phyloP scores from a whole-genome alignment of 2,113 vertebrate species.

The Probosciger aterrimus region DNA sequence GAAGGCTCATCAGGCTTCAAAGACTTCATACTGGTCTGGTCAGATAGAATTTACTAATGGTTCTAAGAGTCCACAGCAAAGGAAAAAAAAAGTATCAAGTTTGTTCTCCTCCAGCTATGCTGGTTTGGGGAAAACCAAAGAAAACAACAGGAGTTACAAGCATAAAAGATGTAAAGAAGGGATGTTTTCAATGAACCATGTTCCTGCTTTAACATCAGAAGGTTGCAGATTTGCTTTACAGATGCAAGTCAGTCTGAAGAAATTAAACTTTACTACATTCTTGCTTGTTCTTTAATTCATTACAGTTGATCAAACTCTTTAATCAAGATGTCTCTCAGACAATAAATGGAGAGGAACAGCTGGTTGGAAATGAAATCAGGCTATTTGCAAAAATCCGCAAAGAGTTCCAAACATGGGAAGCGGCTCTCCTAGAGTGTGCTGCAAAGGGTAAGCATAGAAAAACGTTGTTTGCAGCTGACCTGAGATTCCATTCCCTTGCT shows the following conservation, averaged over 20 bases:
- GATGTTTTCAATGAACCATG: background rate
- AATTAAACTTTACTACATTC: background rate
- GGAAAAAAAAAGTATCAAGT: background rate
- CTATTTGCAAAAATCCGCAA: constrained; percentile 75
- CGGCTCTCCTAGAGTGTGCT: background rate
- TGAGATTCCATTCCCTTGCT: background rate
- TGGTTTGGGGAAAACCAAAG: background rate
- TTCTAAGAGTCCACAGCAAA: background rate
- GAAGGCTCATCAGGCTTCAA: background rate
- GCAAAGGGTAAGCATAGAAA: constrained; percentile 63
- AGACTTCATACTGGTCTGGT: background rate
- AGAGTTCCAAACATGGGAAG: constrained; percentile 73
- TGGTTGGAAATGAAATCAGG: constrained; percentile 27
- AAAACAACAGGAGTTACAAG: background rate
- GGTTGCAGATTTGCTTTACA: background rate
- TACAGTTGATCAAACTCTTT: constrained; percentile 81
- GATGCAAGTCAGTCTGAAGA: background rate
- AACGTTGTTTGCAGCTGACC: background rate
- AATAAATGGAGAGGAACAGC: constrained; percentile 76
- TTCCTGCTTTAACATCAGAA: background rate
- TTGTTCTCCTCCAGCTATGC: background rate
- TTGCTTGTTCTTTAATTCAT: background rate
- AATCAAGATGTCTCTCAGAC: constrained; percentile 67
- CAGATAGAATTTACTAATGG: background rate
- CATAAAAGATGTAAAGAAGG: background rate